phyloP scores from a whole-genome alignment of 2,797 vertebrate species.

The Eupleurogrammus muticus region DNA sequence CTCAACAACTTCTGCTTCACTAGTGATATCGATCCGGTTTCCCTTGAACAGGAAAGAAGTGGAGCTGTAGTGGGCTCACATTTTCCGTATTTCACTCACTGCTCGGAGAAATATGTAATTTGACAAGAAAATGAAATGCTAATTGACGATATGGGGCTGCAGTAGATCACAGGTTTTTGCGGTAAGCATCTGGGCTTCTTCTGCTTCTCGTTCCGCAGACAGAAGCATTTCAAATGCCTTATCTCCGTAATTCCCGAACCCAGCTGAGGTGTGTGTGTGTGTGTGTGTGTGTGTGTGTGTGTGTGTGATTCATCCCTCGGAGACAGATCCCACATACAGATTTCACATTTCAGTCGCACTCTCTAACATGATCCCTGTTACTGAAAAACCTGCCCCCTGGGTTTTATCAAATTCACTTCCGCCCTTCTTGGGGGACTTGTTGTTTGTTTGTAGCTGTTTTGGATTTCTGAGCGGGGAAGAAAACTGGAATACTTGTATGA shows the following conservation, averaged over 20 bases:
- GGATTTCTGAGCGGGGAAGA: conserved; percentile 24
- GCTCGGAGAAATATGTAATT: conserved; percentile 7
- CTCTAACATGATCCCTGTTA: conserved; percentile 54
- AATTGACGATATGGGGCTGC: conserved; percentile 18
- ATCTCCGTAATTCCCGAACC: conserved; percentile 61
- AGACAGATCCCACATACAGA: conserved; percentile 61
- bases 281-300: no score
- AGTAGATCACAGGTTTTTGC: conserved; percentile 48
- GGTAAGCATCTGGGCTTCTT: conserved; percentile 19
- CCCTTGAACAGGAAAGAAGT: conserved; percentile 5
- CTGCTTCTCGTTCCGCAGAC: conserved; percentile 40
- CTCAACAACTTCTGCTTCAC: conserved; percentile 4
- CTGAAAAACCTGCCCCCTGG: conserved; percentile 40
- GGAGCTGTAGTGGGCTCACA: background rate
- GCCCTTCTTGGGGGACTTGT: conserved; percentile 24
- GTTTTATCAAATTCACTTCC: conserved; percentile 39
- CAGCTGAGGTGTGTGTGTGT: conserved; percentile 60
- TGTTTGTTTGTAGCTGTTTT: conserved; percentile 31
- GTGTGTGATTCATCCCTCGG: conserved; percentile 58
- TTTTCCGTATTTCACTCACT: conserved; percentile 11
- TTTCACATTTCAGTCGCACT: conserved; percentile 47
- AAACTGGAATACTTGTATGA: conserved; percentile 27
- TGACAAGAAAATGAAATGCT: conserved; percentile 7
- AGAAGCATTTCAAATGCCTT: conserved; percentile 57
- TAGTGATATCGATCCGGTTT: conserved; percentile 21